Evolutionary conservation across 2,113 vertebrate species (phyloP).

Genomic region (Tauraco erythrolophus): DNA sequence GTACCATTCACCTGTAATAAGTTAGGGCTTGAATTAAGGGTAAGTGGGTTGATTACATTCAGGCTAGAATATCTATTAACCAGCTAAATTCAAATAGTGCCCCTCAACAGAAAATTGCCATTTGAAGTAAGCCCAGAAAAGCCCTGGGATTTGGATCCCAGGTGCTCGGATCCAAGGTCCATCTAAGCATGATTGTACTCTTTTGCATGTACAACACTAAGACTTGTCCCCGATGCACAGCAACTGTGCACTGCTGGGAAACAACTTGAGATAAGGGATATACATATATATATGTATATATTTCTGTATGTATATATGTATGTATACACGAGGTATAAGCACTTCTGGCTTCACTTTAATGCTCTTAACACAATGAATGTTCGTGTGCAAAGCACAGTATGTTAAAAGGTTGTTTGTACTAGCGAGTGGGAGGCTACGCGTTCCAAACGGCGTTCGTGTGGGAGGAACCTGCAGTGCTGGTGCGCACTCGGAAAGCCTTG

Average conservation of each 20-base stretch:
- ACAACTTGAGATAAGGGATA: slow-evolving; percentile 53
- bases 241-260: slow-evolving; percentile 73
- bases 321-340: slow-evolving; percentile 78
- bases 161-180: not conserved
- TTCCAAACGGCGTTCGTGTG: slow-evolving; percentile 34
- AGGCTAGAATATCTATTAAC: slow-evolving; percentile 64
- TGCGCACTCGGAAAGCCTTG: slow-evolving; percentile 22
- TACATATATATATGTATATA: slow-evolving; percentile 68
- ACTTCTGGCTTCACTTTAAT: slow-evolving; percentile 82
- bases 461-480: slow-evolving; percentile 57
- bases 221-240: slow-evolving; percentile 62
- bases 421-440: slow-evolving; percentile 40
- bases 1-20: slow-evolving; percentile 71
- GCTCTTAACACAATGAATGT: slow-evolving; percentile 79
- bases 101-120: slow-evolving; percentile 32
- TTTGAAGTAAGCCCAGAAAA: not conserved
- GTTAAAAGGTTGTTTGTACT: slow-evolving; percentile 69
- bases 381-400: slow-evolving; percentile 82
- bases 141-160: not conserved
- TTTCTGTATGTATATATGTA: slow-evolving; percentile 66
- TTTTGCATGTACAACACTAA: slow-evolving; percentile 52
- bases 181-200: not conserved
- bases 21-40: slow-evolving; percentile 72
- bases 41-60: slow-evolving; percentile 61
- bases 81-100: slow-evolving; percentile 41